Evolutionary conservation across 2,113 vertebrate species (phyloP), one percentile per base, ranked within the genome.

Genomic region (Sprattus sprattus): DNA sequence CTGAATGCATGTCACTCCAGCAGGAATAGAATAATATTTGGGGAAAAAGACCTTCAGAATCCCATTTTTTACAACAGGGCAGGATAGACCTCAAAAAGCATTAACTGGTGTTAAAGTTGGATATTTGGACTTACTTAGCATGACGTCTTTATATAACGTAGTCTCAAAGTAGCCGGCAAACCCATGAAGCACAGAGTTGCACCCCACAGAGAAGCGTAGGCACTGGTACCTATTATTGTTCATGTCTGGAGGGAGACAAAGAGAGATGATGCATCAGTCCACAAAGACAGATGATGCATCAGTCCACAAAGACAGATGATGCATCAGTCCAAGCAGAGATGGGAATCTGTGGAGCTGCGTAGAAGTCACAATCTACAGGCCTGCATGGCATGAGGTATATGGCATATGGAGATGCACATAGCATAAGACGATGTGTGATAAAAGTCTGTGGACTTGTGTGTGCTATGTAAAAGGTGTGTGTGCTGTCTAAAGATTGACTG

Each of bases 141-240:
- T 97, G 84, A 98, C 95, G 46, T 98, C 96, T 88, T 94, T 96
- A 89, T 98, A 98, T 64, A 98, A 94, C 3, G 96, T 96, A 20
- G 97, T 96, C 91, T 98, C 96, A 84, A 98, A 98, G 93, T 98
- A 98, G 45, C 97, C 97, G 1, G 97, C 97, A 83, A 98, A 98
- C 71, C 97, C 97, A n/a, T 98, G 97, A 28, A 98, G 95, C 47
- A 98, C 97, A 0, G 97, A 95, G 91, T 97, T 97, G 90, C 96
- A 96, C 8, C 91, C 94, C 83, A 97, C 95, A 0, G 93, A 87
- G 92, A 96, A 98, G 46, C 94, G 92, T 89, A 98, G 94, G 86
- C 94, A 96, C 87, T 96, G 95, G 90, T 97, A 98, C 75, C 97
- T 95, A 89, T 97, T 97, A 88, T 97, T 98, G 91, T 98, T 96